These are phyloP conservation scores for Tetrao urogallus DNA, from an alignment of 2,113 vertebrate genomes.

Conservation along the genomic window DNA sequence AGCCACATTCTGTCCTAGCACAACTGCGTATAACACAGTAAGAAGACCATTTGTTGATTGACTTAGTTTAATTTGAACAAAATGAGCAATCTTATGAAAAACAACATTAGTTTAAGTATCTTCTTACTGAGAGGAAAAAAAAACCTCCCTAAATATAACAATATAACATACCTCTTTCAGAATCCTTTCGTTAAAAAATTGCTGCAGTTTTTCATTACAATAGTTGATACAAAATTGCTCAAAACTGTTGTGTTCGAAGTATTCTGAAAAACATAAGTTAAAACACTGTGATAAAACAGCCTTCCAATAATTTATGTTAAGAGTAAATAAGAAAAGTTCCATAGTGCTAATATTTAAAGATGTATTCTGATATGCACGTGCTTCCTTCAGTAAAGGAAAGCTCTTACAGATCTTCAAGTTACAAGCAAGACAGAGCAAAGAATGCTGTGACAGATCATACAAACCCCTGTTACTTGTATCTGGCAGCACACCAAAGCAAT, in stretches of 20 bases:
- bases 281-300: not conserved
- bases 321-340: not conserved
- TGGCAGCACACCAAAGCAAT: not conserved
- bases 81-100: not conserved
- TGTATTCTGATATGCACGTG: not conserved
- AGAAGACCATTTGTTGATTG: not conserved
- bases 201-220: slow-evolving; percentile 98
- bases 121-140: not conserved
- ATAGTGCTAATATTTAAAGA: not conserved
- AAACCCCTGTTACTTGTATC: not conserved
- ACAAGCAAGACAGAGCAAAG: not conserved
- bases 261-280: slow-evolving; percentile 85
- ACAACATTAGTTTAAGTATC: not conserved
- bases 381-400: not conserved
- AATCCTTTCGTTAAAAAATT: slow-evolving; percentile 99
- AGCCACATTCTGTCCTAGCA: not conserved
- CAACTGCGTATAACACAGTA: not conserved
- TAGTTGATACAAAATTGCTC: slow-evolving; percentile 99
- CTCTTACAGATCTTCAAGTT: not conserved
- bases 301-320: not conserved
- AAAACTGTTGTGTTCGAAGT: slow-evolving; percentile 99
- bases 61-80: not conserved
- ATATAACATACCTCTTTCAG: slow-evolving; percentile 91
- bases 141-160: not conserved
- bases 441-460: not conserved